Conservation (phyloP, 2,888 invertebrate species). For the Drosophila meridionalis region DNA sequence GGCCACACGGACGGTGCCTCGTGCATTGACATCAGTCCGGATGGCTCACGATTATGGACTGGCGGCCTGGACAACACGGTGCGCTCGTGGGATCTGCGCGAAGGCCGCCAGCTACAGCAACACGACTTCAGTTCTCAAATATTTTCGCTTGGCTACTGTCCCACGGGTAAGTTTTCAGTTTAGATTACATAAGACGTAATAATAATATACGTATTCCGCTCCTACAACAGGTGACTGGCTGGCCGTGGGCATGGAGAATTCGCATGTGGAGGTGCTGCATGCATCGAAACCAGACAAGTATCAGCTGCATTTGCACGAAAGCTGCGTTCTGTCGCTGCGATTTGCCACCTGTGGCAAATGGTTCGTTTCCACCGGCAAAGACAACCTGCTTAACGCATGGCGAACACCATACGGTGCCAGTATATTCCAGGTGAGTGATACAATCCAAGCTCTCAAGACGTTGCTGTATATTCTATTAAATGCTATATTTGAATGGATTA, state of each 20-base stretch:
- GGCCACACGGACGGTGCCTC: slow-evolving; percentile 99
- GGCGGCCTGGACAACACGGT: slow-evolving; percentile 99
- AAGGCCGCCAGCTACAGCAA: slow-evolving; percentile 96
- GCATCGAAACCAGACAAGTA: slow-evolving; percentile 97
- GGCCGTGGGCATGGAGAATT: slow-evolving; percentile 99
- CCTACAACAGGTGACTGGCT: slow-evolving; percentile 92
- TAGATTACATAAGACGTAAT: background rate
- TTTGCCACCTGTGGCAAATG: slow-evolving; percentile 99
- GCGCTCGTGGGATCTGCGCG: slow-evolving; percentile 97
- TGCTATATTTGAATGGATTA: background rate
- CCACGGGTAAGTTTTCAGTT: slow-evolving; percentile 88
- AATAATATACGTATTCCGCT: background rate
- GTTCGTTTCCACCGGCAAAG: slow-evolving; percentile 99
- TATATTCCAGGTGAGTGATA: slow-evolving; percentile 95
- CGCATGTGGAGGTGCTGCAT: slow-evolving; percentile 97
- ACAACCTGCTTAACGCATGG: slow-evolving; percentile 98
- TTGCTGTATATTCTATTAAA: background rate
- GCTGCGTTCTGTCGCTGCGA: slow-evolving; percentile 97
- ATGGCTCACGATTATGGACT: slow-evolving; percentile 95
- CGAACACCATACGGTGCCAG: slow-evolving; percentile 98
- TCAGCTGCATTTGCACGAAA: slow-evolving; percentile 97
- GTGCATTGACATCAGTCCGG: slow-evolving; percentile 98
- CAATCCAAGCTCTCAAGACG: background rate
- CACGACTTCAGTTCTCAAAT: slow-evolving; percentile 97
- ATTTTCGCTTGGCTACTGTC: slow-evolving; percentile 95